These are phyloP conservation scores for Chionoecetes opilio DNA, from an alignment of 1,140 invertebrate genomes.

Conservation along the genomic window DNA sequence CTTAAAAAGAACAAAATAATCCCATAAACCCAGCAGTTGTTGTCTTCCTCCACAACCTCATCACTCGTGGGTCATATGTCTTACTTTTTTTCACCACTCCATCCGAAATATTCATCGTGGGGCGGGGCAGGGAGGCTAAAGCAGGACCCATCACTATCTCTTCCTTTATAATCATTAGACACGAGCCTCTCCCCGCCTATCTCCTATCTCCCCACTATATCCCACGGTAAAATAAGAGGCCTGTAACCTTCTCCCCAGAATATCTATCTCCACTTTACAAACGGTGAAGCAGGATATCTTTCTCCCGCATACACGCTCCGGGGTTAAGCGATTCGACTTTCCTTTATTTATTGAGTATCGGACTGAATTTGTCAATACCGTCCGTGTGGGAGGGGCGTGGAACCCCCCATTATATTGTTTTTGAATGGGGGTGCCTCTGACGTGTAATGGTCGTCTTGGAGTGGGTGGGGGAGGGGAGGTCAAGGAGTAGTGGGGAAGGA, in stretches of 20 bases:
- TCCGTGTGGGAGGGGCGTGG: constrained; percentile 50
- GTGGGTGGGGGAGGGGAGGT: background rate
- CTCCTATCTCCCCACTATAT: constrained; percentile 46
- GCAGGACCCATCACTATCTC: constrained; percentile 21
- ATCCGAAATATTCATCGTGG: background rate
- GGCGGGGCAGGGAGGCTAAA: background rate
- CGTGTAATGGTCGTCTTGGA: constrained; percentile 61
- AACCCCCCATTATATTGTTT: constrained; percentile 78
- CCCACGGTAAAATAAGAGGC: background rate
- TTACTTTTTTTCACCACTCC: background rate
- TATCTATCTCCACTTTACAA: constrained; percentile 55
- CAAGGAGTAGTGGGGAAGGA: background rate
- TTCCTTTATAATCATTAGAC: constrained; percentile 54
- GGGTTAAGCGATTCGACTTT: constrained; percentile 56
- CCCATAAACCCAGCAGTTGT: no score
- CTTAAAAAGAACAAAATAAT: no score
- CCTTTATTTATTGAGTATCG: constrained; percentile 76
- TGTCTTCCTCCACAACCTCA: no score
- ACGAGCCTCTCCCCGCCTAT: constrained; percentile 38
- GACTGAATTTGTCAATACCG: constrained; percentile 76
- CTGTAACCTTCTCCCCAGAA: background rate
- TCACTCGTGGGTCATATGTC: background rate
- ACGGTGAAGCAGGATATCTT: constrained; percentile 20
- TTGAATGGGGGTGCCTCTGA: constrained; percentile 75
- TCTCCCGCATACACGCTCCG: constrained; percentile 21